These are phyloP conservation scores for Bradypodion ventrale DNA, from an alignment of 2,797 vertebrate genomes.

Conservation along the genomic window DNA sequence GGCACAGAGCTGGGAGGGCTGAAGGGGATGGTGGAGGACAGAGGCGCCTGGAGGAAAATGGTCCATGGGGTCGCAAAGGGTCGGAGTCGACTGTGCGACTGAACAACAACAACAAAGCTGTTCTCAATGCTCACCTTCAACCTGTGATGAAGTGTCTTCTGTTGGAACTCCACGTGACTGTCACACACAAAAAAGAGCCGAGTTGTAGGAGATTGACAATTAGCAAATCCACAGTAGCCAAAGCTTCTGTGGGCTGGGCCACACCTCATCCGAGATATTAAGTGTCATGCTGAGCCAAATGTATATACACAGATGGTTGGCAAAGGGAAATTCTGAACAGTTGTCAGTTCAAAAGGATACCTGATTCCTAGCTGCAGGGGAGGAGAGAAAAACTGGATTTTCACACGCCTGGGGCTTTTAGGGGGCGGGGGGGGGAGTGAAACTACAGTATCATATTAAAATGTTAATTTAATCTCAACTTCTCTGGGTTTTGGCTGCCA, in stretches of 20 bases:
- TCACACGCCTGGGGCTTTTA: neutral
- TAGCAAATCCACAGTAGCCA: neutral
- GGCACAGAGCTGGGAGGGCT: too few relatives aligned
- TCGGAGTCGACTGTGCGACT: too few relatives aligned
- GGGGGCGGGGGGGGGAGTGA: neutral
- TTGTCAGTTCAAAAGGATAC: neutral
- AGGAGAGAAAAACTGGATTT: neutral
- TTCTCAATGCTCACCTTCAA: neutral
- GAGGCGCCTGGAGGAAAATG: too few relatives aligned
- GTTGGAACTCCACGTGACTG: conserved; percentile 1
- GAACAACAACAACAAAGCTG: too few relatives aligned
- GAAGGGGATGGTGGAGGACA: too few relatives aligned
- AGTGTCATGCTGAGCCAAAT: neutral
- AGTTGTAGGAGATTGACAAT: neutral
- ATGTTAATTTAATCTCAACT: neutral
- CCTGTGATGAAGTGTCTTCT: conserved; percentile 55
- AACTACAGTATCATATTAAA: conserved; percentile 33
- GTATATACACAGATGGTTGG: too few relatives aligned
- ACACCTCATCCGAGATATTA: neutral
- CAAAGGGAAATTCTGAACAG: neutral
- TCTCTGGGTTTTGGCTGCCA: neutral
- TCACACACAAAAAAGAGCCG: neutral
- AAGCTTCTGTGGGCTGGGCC: neutral
- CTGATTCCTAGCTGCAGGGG: too few relatives aligned
- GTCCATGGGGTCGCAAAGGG: too few relatives aligned